Evolutionary conservation across 2,888 invertebrate genomes (phyloP), one percentile per base, ranked within the genome.

Genomic region (Sympetrum striolatum): DNA sequence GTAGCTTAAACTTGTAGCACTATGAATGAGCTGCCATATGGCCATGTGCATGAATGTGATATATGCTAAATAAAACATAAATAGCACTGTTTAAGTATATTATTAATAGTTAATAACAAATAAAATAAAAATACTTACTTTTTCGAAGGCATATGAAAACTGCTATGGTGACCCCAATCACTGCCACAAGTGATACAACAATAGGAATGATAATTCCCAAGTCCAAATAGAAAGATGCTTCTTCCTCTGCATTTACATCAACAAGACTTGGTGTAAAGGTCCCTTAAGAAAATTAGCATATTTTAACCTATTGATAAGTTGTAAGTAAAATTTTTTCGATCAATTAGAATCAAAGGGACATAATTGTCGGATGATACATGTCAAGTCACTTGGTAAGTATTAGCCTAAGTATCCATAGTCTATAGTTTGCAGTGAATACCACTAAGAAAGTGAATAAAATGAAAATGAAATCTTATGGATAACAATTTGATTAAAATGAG

Each of bases 121-220:
- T 80, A 39, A 80, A 37, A 73, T 58, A 6, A 18, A 25, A 58
- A 86, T 81, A 91, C 93, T 93, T 92, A 93, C 93, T 92, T 92
- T 92, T 93, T 90, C 92, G 91, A 90, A 93, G 92, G 91, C 93
- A 93, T 90, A 93, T 92, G 90, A 92, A 92, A 86, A 93, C 91
- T 73, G 92, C 93, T 79, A 92, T 92, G 60, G 92, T 91, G 80
- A 92, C 92, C 80, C 92, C 92, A 90, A 92, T 91, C 73, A 93
- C 91, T 48, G 92, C 92, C 64, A 93, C 90, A 31, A 92, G 91
- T 64, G 92, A 92, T 90, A 92, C 92, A 64, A 92, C 91, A 80
- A 92, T 91, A n/a, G 93, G 93, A 25, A 93, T 91, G 90, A 93
- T 91, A 90, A 93, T 91, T 86, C 92, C 92, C 81, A 93, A 91